Evolutionary conservation across 2,888 invertebrate species (phyloP), one percentile per base, ranked within the genome.

Genomic region (Nephrotoma guestfalica): DNA sequence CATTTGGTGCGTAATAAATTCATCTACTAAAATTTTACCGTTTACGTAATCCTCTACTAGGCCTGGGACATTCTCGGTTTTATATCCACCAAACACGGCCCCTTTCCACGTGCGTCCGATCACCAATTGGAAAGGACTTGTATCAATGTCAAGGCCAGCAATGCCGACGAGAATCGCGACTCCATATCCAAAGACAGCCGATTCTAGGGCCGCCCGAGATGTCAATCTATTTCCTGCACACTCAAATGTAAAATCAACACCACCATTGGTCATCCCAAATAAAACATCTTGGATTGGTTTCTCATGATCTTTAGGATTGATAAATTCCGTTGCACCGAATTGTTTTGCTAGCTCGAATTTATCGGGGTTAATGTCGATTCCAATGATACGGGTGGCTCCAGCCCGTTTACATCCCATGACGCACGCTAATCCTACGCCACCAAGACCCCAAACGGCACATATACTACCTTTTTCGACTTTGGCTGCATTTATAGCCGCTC

Each of bases 121-220:
- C 15, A 99, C 98, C 87, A 99, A 93, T 91, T 99, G 99, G 93
- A 99, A 99, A 57, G 99, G 99, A 15, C 97, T 94, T 6, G 99
- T 99, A 88, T 96, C 95, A 88, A 99, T 99, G 92, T 99, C 99
- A 90, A 98, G 96, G 0, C 99, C 71, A 15, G 99, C 99, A 0
- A 99, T 99, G 45, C 99, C 99, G 88, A 99, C 97, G 88, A 99
- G 97, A 0, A 97, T 96, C 0, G 98, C 98, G 47, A 95, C 95
- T 13, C 99, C 99, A 99, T 99, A 99, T 41, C 99, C 98, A 90
- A 99, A 99, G 91, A 99, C 99, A 88, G 97, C 97, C 0, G 98
- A 94, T 90, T 98, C 98, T 71, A 95, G 90, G 30, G 95, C 95
- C 13, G 94, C 93, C 71, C 95, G 93, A 97, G 97, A 97, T 0